Evolutionary conservation across 2,888 invertebrate genomes (phyloP).

Genomic region (Conistra vaccinii): DNA sequence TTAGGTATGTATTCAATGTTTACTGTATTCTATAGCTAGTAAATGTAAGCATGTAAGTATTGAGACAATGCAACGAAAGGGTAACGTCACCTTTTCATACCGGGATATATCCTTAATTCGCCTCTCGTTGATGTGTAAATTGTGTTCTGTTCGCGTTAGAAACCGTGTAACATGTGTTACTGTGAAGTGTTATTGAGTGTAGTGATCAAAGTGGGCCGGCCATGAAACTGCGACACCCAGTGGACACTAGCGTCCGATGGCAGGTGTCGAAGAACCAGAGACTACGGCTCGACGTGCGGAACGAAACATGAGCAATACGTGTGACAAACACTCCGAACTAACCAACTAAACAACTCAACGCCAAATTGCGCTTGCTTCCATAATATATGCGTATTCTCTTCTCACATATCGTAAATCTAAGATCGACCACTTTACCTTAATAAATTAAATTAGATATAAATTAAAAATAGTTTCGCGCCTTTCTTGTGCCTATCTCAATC

Average conservation of each 20-base stretch:
- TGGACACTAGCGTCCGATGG: slow-evolving; percentile 85
- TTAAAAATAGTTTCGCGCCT: slow-evolving; percentile 84
- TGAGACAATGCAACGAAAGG: slow-evolving; percentile 85
- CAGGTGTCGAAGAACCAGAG: slow-evolving; percentile 88
- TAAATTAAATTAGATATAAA: slow-evolving; percentile 76
- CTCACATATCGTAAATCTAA: slow-evolving; percentile 88
- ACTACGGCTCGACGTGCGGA: slow-evolving; percentile 88
- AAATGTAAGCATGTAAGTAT: slow-evolving; percentile 77
- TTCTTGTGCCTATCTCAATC: slow-evolving; percentile 88
- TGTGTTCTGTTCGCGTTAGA: slow-evolving; percentile 67
- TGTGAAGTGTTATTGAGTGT: slow-evolving; percentile 83
- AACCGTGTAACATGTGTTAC: slow-evolving; percentile 80
- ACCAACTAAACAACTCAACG: slow-evolving; percentile 75
- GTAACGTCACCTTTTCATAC: slow-evolving; percentile 67
- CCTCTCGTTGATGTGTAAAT: slow-evolving; percentile 63
- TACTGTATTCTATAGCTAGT: slow-evolving; percentile 69
- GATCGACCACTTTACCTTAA: slow-evolving; percentile 79
- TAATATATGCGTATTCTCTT: slow-evolving; percentile 79
- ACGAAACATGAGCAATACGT: slow-evolving; percentile 86
- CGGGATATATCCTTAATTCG: slow-evolving; percentile 61
- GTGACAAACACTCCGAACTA: slow-evolving; percentile 67
- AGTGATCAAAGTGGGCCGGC: slow-evolving; percentile 89
- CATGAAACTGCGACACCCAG: slow-evolving; percentile 87
- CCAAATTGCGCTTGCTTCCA: slow-evolving; percentile 91
- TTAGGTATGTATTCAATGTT: slow-evolving; percentile 73